Evolutionary conservation across 1,140 invertebrate genomes (phyloP).

Genomic region (Aphelenchoides avenae): DNA sequence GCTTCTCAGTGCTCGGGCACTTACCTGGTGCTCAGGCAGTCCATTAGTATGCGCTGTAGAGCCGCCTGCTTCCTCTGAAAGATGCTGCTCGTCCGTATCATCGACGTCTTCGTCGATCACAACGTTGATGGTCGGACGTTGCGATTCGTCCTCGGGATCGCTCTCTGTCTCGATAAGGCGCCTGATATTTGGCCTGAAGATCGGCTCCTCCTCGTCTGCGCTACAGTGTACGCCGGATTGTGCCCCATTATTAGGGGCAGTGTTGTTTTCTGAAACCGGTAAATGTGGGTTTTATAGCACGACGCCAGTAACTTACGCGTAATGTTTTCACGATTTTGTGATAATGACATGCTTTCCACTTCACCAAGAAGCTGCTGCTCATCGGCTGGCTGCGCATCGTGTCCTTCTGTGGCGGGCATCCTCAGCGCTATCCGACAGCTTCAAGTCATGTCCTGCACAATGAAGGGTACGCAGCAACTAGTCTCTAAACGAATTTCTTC

Average conservation of each 20-base stretch:
- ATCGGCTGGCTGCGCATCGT: too few species aligned
- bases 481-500: too few species aligned
- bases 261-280: background rate
- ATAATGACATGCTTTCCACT: background rate
- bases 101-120: conserved; percentile 13
- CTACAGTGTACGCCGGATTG: background rate
- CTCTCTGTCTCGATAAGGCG: conserved; percentile 4
- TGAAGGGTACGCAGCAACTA: too few species aligned
- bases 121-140: conserved; percentile 7
- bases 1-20: too few species aligned
- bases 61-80: too few species aligned
- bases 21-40: too few species aligned
- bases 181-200: background rate
- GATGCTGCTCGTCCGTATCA: background rate
- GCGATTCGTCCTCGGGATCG: background rate
- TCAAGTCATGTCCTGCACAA: too few species aligned
- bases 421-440: too few species aligned
- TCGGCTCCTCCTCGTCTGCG: background rate
- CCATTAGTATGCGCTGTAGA: too few species aligned
- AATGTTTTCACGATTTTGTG: background rate
- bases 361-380: too few species aligned
- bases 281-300: background rate
- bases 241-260: background rate
- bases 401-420: too few species aligned
- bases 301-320: background rate